Evolutionary conservation across 2,888 invertebrate species (phyloP).

Genomic region (Heteromurus nitidus): DNA sequence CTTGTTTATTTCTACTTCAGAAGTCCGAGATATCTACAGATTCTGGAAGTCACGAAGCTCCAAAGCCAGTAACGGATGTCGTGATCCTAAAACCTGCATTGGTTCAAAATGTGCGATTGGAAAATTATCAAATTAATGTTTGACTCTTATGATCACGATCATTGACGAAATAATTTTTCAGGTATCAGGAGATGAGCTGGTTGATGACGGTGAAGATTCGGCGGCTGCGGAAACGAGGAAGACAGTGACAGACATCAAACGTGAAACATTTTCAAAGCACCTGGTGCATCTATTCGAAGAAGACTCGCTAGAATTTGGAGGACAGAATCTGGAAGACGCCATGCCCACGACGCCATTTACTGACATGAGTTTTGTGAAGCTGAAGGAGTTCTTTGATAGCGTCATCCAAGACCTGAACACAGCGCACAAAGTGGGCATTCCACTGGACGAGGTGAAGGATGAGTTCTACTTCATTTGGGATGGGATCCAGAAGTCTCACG

Average conservation of each 20-base stretch:
- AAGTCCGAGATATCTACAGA: too few relatives aligned
- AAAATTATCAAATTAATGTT: neutral
- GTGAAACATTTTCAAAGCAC: constrained; percentile 34
- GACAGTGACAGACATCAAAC: neutral
- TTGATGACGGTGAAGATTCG: constrained; percentile 5
- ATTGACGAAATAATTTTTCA: too few relatives aligned
- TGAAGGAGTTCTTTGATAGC: constrained; percentile 51
- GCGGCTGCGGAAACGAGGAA: neutral
- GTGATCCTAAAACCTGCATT: too few relatives aligned
- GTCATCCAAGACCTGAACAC: constrained; percentile 51
- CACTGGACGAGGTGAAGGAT: constrained; percentile 64
- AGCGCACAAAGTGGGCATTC: constrained; percentile 54
- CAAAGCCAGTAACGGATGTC: neutral
- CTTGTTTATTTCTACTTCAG: too few relatives aligned
- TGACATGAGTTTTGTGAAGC: constrained; percentile 52
- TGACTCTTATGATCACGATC: too few relatives aligned
- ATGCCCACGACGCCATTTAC: constrained; percentile 55
- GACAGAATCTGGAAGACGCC: constrained; percentile 54
- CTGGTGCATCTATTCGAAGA: constrained; percentile 36
- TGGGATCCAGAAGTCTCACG: constrained; percentile 67
- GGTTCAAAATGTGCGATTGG: neutral
- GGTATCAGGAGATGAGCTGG: neutral
- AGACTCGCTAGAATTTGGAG: constrained; percentile 56
- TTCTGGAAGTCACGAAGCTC: too few relatives aligned
- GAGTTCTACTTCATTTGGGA: constrained; percentile 70